Conservation (phyloP, 1,140 invertebrate genomes). For the Euborellia annulipes region DNA sequence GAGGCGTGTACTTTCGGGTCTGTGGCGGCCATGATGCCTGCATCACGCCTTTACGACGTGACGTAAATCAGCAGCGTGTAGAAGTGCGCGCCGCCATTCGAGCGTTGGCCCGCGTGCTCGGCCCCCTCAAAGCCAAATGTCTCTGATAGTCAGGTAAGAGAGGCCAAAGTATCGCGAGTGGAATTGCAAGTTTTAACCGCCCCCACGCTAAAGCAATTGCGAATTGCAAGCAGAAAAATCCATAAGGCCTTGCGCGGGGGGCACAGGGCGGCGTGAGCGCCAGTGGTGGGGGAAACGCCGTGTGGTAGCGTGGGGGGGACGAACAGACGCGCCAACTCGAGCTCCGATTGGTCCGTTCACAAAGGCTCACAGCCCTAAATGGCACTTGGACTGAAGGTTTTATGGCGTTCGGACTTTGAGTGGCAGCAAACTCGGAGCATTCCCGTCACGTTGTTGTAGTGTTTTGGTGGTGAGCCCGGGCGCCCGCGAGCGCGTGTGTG, state of each 20-base stretch:
- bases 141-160: no score
- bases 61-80: no score
- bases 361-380: slow-evolving; percentile 24
- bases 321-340: slow-evolving; percentile 20
- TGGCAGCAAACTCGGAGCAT: slow-evolving; percentile 16
- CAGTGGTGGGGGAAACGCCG: slow-evolving; percentile 14
- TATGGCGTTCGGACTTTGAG: slow-evolving; percentile 25
- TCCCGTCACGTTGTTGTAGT: slow-evolving; percentile 2
- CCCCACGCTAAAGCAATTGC: no score
- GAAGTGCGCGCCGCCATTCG: no score
- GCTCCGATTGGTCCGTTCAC: slow-evolving; percentile 20
- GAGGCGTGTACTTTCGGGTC: no score
- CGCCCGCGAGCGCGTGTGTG: neutral
- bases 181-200: no score
- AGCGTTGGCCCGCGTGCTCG: no score
- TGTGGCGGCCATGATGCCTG: no score
- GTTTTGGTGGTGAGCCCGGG: slow-evolving; percentile 5
- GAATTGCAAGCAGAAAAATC: no score
- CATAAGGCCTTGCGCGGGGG: slow-evolving; percentile 29
- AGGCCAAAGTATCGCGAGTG: no score
- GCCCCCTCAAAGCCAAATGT: no score
- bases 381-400: slow-evolving; percentile 25
- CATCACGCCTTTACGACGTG: no score
- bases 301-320: slow-evolving; percentile 16
- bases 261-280: slow-evolving; percentile 64